phyloP scores from a whole-genome alignment of 2,888 invertebrate species.

The Diarsia mendica region DNA sequence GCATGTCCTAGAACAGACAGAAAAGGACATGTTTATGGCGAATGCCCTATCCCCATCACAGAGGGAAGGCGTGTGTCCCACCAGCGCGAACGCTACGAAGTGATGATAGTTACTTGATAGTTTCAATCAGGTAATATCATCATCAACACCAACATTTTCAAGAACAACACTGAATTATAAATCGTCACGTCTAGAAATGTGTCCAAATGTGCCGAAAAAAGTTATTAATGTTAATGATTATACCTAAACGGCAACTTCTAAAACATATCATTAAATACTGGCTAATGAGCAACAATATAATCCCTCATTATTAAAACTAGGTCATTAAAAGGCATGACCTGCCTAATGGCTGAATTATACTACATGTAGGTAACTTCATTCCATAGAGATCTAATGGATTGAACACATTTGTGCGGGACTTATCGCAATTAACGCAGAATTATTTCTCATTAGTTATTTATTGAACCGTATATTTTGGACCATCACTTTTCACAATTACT shows the following conservation, averaged over 20 bases:
- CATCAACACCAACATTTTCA: background rate
- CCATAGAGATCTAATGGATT: background rate
- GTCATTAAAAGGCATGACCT: slow-evolving; percentile 12
- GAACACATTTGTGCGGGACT: background rate
- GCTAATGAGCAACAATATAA: background rate
- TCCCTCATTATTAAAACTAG: slow-evolving; percentile 21
- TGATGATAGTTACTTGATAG: background rate
- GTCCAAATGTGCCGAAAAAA: background rate
- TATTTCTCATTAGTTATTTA: background rate
- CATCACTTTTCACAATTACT: background rate
- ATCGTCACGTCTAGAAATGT: background rate
- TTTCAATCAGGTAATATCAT: background rate
- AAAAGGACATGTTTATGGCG: background rate
- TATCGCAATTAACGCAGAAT: background rate
- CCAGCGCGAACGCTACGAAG: background rate
- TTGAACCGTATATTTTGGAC: background rate
- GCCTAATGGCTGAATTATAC: slow-evolving; percentile 32
- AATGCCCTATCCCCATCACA: background rate
- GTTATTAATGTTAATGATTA: background rate
- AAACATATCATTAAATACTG: background rate
- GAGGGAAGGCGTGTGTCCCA: background rate
- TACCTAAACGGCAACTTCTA: background rate
- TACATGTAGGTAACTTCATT: background rate
- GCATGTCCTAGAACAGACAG: background rate
- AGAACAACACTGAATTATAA: background rate